A percentile compares a stretch with the other conserved stretches of the same genome.
Conservation (phyloP, 2,797 vertebrate genomes). For the Eidolon dupreanum region DNA sequence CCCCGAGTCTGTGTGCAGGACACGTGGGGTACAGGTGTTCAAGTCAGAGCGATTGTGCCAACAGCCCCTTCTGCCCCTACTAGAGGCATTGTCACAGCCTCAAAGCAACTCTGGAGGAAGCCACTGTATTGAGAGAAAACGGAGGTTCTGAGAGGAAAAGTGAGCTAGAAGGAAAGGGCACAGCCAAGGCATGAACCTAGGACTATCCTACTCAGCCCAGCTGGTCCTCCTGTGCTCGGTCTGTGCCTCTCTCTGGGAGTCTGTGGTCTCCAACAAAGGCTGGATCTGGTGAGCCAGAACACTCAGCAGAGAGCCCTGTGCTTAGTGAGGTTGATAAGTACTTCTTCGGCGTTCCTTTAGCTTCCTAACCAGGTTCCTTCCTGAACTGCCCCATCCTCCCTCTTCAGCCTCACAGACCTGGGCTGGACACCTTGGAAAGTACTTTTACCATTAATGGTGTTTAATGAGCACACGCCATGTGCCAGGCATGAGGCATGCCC, state of each 20-base stretch:
- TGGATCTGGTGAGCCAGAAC: neutral
- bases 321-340: neutral
- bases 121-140: neutral
- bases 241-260: neutral
- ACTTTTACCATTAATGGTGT: fast-evolving
- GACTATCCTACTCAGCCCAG: neutral
- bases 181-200: neutral
- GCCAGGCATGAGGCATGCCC: neutral
- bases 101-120: neutral
- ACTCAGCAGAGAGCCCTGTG: neutral
- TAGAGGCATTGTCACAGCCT: neutral
- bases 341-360: neutral
- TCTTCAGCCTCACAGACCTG: neutral
- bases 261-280: neutral
- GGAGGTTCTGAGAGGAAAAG: neutral
- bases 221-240: neutral
- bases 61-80: neutral
- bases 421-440: neutral
- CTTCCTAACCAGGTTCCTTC: neutral
- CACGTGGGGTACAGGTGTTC: neutral
- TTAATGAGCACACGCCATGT: fast-evolving
- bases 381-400: neutral
- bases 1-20: neutral
- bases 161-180: neutral
- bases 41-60: neutral